These are phyloP conservation scores for Criorhina ranunculi DNA, from an alignment of 2,888 invertebrate genomes.

Conservation along the genomic window DNA sequence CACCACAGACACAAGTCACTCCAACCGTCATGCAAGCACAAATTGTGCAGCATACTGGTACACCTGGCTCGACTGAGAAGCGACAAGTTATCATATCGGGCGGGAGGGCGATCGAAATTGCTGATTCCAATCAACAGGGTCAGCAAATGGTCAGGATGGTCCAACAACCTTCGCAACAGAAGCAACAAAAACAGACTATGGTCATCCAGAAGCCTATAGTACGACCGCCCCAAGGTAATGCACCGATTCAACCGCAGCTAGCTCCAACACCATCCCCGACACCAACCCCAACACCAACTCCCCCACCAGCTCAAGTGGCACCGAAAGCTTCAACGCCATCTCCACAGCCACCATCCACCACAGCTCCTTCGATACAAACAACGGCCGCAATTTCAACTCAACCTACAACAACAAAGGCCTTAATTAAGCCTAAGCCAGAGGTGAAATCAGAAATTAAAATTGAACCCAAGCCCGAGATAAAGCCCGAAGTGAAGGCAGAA, in stretches of 20 bases:
- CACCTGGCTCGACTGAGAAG: conserved; percentile 81
- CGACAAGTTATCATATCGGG: conserved; percentile 81
- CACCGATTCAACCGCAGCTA: conserved; percentile 56
- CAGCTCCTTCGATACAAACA: conserved; percentile 33
- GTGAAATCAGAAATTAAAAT: conserved; percentile 41
- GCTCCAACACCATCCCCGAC: conserved; percentile 78
- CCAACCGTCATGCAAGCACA: conserved; percentile 79
- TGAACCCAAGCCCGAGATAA: conserved; percentile 57
- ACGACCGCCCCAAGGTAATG: conserved; percentile 48
- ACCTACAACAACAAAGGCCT: conserved; percentile 26
- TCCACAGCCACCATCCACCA: conserved; percentile 45
- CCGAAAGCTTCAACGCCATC: conserved; percentile 59
- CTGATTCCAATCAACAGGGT: conserved; percentile 80
- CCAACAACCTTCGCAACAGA: conserved; percentile 79
- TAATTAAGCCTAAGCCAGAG: conserved; percentile 45
- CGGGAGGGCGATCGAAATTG: conserved; percentile 80
- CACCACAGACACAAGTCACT: conserved; percentile 87
- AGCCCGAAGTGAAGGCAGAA: conserved; percentile 47
- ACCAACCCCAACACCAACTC: conserved; percentile 25
- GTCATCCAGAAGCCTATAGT: conserved; percentile 78
- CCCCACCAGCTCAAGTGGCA: conserved; percentile 39
- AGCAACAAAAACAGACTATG: conserved; percentile 79
- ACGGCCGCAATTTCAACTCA: conserved; percentile 41
- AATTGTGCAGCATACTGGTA: conserved; percentile 83
- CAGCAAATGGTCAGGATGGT: conserved; percentile 82